Conservation (phyloP, 1,140 invertebrate genomes). For the Gerris buenoi region DNA sequence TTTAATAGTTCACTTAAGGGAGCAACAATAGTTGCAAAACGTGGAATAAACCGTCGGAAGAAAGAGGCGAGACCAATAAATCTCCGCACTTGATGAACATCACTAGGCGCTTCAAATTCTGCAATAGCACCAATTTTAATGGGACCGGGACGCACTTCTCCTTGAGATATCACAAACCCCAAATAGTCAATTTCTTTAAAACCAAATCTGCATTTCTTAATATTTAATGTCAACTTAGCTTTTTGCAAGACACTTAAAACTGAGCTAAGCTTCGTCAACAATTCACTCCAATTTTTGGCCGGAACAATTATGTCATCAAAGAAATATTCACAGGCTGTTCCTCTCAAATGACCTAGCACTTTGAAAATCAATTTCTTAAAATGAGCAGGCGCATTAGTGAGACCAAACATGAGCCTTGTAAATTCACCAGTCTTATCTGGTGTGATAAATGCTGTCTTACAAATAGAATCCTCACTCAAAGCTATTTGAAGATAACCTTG, state of each 20-base stretch:
- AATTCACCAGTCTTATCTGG: too few species aligned
- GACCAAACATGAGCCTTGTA: too few species aligned
- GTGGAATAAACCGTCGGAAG: too few species aligned
- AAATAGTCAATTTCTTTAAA: background rate
- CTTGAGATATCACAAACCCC: background rate
- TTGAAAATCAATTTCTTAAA: too few species aligned
- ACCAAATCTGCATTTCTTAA: background rate
- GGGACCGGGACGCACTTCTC: background rate
- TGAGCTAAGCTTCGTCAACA: background rate
- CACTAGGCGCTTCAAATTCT: background rate
- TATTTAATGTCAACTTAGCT: background rate
- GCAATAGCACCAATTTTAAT: background rate
- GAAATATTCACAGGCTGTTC: background rate
- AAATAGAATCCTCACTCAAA: too few species aligned
- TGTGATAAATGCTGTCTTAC: too few species aligned
- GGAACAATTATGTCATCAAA: background rate
- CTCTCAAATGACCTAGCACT: too few species aligned
- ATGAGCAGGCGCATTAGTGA: too few species aligned
- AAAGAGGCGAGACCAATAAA: background rate
- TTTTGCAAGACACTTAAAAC: background rate
- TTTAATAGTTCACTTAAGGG: background rate
- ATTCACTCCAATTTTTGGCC: background rate
- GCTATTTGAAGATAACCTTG: too few species aligned
- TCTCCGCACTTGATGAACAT: background rate
- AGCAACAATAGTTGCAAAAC: background rate